Base-by-base conservation (phyloP, 2,797 vertebrate genomes). In the Leucoraja ocellata region DNA sequence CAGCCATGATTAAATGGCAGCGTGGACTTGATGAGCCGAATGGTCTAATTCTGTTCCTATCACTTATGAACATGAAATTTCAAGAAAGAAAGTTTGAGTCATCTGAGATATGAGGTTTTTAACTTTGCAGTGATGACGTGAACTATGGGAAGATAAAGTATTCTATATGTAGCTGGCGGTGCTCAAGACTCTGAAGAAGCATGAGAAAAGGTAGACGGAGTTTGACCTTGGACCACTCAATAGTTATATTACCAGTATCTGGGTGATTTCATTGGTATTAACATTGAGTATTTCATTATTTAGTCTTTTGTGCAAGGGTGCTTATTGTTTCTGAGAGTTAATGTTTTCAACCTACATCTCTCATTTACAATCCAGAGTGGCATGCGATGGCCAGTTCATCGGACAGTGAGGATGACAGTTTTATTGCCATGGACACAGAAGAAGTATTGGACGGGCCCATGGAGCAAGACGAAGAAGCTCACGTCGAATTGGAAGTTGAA, bases 371-470 rank as follows among this genome's bases (percentile, higher is more conserved):
- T 78, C 63, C 93, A 90, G 8, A 94, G 94, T 96, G 96, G 96
- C 90, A 96, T 96, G 97, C 96, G 95, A 99, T 99, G 98, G 98
- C 98, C 96, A 97, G 96, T 94, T 97, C 97, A 94, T 97, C 97
- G 0, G 98, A 98, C 96, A 97, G 97, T 94, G 98, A 99, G 93
- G 98, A 99, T 95, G 97, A 98, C 93, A 97, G 96, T 93, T 98
- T 98, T 96, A 98, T 99, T 97, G 98, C 98, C 14, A 98, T 99
- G 97, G 98, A 99, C 94, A 96, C 97, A 4, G 98, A 98, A 94
- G 98, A 99, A 14, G 95, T 71, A 93, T 93, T 95, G 28, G 96
- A 96, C 92, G 96, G 96, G 93, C 95, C 95, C 54, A 97, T 97
- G 95, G 97, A 97, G 93, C 96, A 95, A 71, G 97, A 97, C 0